Percentiles rank a stretch among this genome's conserved stretches.
These are phyloP conservation scores for Cynopterus sphinx DNA, from an alignment of 2,797 vertebrate species.

Conservation along the genomic window DNA sequence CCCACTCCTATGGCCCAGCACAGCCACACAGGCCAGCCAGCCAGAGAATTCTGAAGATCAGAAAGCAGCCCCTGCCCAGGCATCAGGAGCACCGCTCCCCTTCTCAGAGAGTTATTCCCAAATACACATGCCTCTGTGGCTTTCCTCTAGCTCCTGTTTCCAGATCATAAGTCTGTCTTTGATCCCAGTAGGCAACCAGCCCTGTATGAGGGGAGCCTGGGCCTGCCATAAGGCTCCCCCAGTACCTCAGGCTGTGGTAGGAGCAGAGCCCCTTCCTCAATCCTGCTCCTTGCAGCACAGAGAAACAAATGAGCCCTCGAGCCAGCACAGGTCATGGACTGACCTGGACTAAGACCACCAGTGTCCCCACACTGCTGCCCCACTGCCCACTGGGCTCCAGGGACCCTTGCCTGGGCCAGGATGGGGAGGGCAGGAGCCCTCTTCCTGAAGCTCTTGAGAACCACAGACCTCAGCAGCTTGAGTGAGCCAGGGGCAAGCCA, in stretches of 20 bases:
- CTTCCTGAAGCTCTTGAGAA: not conserved
- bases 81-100: not conserved
- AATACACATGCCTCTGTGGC: conserved; percentile 30
- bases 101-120: not conserved
- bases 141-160: conserved; percentile 50
- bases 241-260: conserved; percentile 52
- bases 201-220: conserved; percentile 23
- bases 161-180: conserved; percentile 54
- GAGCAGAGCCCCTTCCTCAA: not conserved
- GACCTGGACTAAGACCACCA: conserved; percentile 18
- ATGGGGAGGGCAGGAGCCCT: not conserved
- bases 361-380: conserved; percentile 31
- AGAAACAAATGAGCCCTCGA: conserved; percentile 39
- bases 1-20: conserved; percentile 66
- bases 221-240: not conserved
- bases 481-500: not conserved
- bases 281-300: conserved; percentile 34
- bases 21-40: not conserved
- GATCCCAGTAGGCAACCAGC: conserved; percentile 10
- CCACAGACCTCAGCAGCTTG: not conserved
- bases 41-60: conserved; percentile 43
- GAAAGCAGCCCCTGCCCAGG: not conserved
- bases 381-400: not conserved
- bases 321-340: conserved; percentile 25
- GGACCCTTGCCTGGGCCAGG: not conserved